Conservation (phyloP, 2,797 vertebrate species). For the Channa striata region DNA sequence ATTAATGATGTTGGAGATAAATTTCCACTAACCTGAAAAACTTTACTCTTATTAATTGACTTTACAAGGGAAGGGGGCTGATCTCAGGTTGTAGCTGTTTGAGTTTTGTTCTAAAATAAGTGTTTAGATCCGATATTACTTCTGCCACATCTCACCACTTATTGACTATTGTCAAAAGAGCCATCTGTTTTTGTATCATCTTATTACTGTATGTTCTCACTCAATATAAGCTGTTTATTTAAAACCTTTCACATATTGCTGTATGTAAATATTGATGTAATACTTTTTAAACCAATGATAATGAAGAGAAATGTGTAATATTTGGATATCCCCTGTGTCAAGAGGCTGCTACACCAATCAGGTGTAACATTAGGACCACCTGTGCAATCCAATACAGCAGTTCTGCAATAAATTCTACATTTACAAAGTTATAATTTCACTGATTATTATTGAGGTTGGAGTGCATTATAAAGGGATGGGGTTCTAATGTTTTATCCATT, state of each 20-base stretch:
- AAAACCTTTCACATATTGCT: constrained; percentile 62
- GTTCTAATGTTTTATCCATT: no score
- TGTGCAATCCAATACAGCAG: no score
- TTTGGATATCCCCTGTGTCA: not conserved
- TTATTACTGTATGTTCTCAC: constrained; percentile 39
- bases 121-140: not conserved
- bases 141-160: not conserved
- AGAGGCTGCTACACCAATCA: not conserved
- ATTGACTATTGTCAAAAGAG: constrained; percentile 20
- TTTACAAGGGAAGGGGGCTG: not conserved
- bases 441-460: no score
- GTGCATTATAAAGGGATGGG: no score
- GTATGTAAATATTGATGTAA: constrained; percentile 79
- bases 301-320: constrained; percentile 24
- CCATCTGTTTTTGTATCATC: constrained; percentile 47
- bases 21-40: not conserved
- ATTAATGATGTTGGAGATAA: not conserved
- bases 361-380: no score
- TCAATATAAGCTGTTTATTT: constrained; percentile 78
- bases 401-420: no score
- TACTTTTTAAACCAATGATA: constrained; percentile 40
- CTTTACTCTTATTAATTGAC: no score
- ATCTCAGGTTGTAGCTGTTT: constrained; percentile 33
- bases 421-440: no score
- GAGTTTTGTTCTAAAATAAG: no score